Evolutionary conservation across 2,797 vertebrate genomes (phyloP), one percentile per base, ranked within the genome.

Genomic region (Tenualosa ilisha): DNA sequence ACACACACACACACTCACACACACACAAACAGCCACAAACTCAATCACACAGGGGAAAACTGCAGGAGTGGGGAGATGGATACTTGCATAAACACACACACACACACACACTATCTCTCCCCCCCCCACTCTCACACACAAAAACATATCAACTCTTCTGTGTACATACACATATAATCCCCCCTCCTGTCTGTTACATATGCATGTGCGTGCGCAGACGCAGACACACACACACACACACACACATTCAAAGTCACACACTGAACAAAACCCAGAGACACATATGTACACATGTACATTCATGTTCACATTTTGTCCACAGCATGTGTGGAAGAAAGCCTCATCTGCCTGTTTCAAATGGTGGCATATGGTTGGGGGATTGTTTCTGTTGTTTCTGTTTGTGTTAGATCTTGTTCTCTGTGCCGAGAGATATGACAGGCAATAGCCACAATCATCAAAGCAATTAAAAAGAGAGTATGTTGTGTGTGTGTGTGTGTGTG

Each of bases 11-110:
- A 81, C 12, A 84, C 81, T 59, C 75, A 49, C 82, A 88, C 82
- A 81, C 54, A 87, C 56, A 84, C 68, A 85, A 83, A 86, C 81
- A 83, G 75, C 43, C 5, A 65, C 84, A 87, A 40, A 51, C 26
- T 20, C 83, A 54, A 72, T n/a, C 4, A 24, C 31, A 31, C 54
- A 43, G 83, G 68, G 56, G 59, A 83, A 86, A 86, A 46, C 51
- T 40, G 46, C 54, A 31, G 20, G 65, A 82, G 82, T 87, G 81
- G 43, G 51, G 82, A 56, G 51, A 85, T 75, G 72, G 63, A 51
- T 6, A 53, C 84, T 86, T 40, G 49, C 24, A 24, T 82, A 63
- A 84, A 43, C 8, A 20, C 79, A 87, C 81, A 54, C 59, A 88
- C 72, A 83, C 68, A 83, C 22, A 59, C 22, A 59, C 56, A 22